Conservation (phyloP, 1,140 invertebrate genomes). For the Cheumatopsyche charites region DNA sequence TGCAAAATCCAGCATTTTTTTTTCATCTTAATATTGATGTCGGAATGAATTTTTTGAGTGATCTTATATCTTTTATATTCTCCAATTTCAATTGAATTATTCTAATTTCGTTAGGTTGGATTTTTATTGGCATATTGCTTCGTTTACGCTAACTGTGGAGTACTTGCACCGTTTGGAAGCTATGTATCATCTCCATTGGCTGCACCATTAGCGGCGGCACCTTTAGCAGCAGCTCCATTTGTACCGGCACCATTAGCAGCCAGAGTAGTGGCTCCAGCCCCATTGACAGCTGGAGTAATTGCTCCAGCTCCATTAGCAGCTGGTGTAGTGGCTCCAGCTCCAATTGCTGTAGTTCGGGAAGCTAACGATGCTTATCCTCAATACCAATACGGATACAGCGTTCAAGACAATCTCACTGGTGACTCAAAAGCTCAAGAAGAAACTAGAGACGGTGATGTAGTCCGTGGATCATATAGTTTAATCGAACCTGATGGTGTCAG, state of each 20-base stretch:
- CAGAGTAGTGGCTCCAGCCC: too few relatives aligned
- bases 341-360: slow-evolving; percentile 47
- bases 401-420: slow-evolving; percentile 63
- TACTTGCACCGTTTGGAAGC: slow-evolving; percentile 35
- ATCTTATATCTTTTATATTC: too few relatives aligned
- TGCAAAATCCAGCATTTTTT: too few relatives aligned
- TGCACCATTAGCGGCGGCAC: slow-evolving; percentile 39
- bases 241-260: slow-evolving; percentile 41
- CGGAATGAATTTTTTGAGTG: too few relatives aligned
- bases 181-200: slow-evolving; percentile 35
- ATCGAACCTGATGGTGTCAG: slow-evolving; percentile 64
- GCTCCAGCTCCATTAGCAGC: slow-evolving; percentile 40
- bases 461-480: slow-evolving; percentile 64
- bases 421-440: slow-evolving; percentile 65
- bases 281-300: slow-evolving; percentile 41
- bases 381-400: slow-evolving; percentile 63
- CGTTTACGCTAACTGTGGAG: slow-evolving; percentile 30
- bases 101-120: background rate
- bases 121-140: slow-evolving; percentile 10
- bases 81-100: background rate
- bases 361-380: slow-evolving; percentile 62
- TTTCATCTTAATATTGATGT: too few relatives aligned
- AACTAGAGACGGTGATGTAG: slow-evolving; percentile 63
- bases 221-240: slow-evolving; percentile 30
- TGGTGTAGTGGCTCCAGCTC: slow-evolving; percentile 46